Percentiles rank a stretch among this genome's conserved stretches.
These are phyloP conservation scores for Prunella himalayana DNA, from an alignment of 2,113 vertebrate species.

Conservation along the genomic window DNA sequence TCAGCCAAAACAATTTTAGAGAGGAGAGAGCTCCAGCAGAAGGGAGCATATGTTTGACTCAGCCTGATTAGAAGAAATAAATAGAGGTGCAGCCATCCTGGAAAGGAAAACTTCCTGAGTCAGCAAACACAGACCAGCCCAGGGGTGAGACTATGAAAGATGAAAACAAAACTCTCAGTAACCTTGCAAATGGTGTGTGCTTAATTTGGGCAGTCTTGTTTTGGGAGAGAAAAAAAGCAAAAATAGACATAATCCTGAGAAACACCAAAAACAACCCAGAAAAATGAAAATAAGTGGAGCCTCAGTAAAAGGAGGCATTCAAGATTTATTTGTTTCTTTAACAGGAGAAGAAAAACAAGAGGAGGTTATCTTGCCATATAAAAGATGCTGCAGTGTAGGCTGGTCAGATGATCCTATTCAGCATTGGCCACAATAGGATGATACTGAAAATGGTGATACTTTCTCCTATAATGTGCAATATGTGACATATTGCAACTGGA, in stretches of 20 bases:
- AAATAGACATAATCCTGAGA: background rate
- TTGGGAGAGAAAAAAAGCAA: background rate
- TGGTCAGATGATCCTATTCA: background rate
- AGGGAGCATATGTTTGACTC: constrained; percentile 12
- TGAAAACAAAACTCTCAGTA: background rate
- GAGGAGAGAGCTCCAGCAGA: constrained; percentile 13
- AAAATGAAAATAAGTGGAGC: background rate
- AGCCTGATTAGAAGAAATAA: constrained; percentile 61
- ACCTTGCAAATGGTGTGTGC: background rate
- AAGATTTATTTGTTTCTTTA: background rate
- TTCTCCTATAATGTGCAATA: background rate
- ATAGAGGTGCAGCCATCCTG: constrained; percentile 43
- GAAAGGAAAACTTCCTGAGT: constrained; percentile 16
- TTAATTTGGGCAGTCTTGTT: background rate
- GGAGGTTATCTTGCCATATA: background rate
- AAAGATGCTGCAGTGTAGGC: background rate
- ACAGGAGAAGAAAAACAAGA: background rate
- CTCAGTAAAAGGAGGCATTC: background rate
- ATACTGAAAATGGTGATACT: background rate
- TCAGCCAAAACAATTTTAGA: constrained; percentile 63
- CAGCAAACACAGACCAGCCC: background rate
- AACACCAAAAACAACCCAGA: background rate
- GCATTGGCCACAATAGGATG: background rate
- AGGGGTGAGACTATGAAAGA: background rate
- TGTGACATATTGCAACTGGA: background rate